A percentile compares a stretch with the other conserved stretches of the same genome.
These are phyloP conservation scores for Poecilia picta DNA, from an alignment of 2,797 vertebrate species.

Conservation along the genomic window DNA sequence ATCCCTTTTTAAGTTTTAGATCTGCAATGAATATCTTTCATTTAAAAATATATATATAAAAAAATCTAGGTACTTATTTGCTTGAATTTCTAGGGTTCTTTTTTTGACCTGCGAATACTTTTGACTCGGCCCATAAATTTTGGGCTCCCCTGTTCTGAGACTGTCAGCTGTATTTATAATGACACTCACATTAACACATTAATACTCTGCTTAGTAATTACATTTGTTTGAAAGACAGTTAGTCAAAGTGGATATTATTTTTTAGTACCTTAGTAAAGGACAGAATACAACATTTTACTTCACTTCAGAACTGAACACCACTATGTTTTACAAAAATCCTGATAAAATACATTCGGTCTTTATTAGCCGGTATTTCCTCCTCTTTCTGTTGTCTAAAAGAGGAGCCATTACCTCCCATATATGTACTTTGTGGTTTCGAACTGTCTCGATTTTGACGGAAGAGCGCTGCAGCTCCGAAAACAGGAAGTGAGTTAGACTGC, in stretches of 20 bases:
- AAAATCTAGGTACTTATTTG: no score
- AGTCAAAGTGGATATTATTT: not conserved
- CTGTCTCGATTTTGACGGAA: constrained; percentile 68
- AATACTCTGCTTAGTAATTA: not conserved
- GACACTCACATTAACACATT: not conserved
- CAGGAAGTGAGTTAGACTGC: constrained; percentile 80
- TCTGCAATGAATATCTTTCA: no score
- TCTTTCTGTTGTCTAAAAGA: not conserved
- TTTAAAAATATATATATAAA: no score
- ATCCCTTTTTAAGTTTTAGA: no score
- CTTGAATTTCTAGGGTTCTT: not conserved
- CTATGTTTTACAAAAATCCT: not conserved
- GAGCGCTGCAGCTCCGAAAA: constrained; percentile 73
- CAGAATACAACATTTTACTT: not conserved
- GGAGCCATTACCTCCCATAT: constrained; percentile 39
- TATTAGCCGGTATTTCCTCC: not conserved
- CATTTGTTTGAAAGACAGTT: not conserved
- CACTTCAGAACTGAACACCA: not conserved
- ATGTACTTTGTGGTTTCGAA: constrained; percentile 76
- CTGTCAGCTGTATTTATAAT: not conserved
- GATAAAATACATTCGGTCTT: not conserved
- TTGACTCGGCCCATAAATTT: no score
- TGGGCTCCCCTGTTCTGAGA: not conserved
- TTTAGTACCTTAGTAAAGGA: not conserved
- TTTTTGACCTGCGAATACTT: not conserved